Base-by-base conservation (phyloP, 2,113 vertebrate genomes). In the Strix uralensis region DNA sequence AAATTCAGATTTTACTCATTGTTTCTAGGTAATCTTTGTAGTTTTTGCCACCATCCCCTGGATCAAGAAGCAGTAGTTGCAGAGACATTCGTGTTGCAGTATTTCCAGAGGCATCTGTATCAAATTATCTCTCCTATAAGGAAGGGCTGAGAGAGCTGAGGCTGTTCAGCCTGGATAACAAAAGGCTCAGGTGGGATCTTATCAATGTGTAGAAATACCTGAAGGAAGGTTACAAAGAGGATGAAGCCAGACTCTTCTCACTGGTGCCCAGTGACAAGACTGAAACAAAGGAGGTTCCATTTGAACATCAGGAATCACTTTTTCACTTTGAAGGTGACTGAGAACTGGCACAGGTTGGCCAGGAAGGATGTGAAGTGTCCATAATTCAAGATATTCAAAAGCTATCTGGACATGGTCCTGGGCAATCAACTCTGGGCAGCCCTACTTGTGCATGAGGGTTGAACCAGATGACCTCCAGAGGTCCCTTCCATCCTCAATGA, bases 241-340 rank as follows among this genome's bases (percentile, higher is more conserved):
- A 40, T 0, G 0, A 14, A 81, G 34, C 15, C n/a, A 86, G 30
- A 13, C 20, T 52, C 4, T 55, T 63, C 30, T 55, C 20, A n/a
- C 46, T 13, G 15, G 5, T 57, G 20, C 49, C 8, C 49, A 49
- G 30, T 44, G 25, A 25, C 32, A 86, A 46, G 11, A 59, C 15
- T 22, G 17, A 52, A 87, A 40, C 22, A 42, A 15, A 14, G 0
- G 1, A 55, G 3, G 3, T 21, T 81, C 27, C 27, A 19, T 74
- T 8, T n/a, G 66, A 59, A 36, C 44, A 65, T 12, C 71, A 36
- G 51, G 22, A 49, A 32, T 15, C 2, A 2, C 2, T 59, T 89
- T 65, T 15, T 29, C 22, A 23, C 29, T 32, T 25, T 42, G 15
- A 58, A 15, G 8, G 29, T 49, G 49, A 51, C 34, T 4, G 2